Base-by-base conservation (phyloP, 2,113 vertebrate species). In the Cebus imitator region DNA sequence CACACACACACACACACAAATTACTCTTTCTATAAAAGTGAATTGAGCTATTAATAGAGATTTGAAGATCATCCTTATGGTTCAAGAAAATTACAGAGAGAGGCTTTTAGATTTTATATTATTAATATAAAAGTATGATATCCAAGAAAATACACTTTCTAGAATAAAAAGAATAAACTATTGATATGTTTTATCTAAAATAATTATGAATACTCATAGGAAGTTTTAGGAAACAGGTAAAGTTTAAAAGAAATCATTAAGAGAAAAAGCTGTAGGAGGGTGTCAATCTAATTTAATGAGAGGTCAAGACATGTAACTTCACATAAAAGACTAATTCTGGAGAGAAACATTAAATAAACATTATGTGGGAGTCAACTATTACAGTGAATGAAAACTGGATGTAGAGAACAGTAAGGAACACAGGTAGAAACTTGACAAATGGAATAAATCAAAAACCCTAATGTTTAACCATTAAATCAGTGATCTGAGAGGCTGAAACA, bases 211-310 rank as follows among this genome's bases (percentile, higher is more conserved):
- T 89, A 8, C 32, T 84, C 23, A 75, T 27, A 93, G 90, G 61
- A 68, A 89, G 50, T 87, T 87, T 79, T 84, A 64, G n/a, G 45
- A 96, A 94, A 68, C 23, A 52, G 18, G 18, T 80, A 86, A 95
- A 88, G 76, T 78, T 95, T n/a, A 73, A 89, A 97, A 86, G 55
- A 95, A 92, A 84, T 94, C 43, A 90, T 87, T 91, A 70, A 92
- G 88, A 89, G n/a, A 16, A 61, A 94, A 86, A 88, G 45, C n/a
- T 55, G 43, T 84, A 61, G 85, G 66, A 95, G 66, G 30, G 12
- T 96, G 3, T 91, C 96, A 96, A 95, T 97, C n/a, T 96, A 96
- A 80, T 95, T 92, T 95, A 96, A 95, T 97, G 85, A 95, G 81
- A 93, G 72, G 8, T 88, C 81, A 93, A 96, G 80, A 75, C 52